Base-by-base conservation (phyloP, 23 tunicate species). In the Ciona savignyi region DNA sequence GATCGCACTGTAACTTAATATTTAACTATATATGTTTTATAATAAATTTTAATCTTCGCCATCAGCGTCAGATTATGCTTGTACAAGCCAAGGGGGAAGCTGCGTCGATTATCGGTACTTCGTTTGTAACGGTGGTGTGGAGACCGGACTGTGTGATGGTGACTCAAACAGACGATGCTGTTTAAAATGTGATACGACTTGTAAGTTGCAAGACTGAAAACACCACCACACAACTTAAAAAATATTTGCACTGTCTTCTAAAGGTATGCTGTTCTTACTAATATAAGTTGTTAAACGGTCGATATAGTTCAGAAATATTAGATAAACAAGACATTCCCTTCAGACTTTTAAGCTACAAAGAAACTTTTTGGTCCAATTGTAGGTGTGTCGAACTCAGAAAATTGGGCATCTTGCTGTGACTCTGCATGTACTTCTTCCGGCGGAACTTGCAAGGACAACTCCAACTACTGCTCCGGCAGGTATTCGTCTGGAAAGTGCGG, bases 91-190 rank as follows among this genome's bases (percentile, higher is more conserved):
- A 71, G 92, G 92, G 21, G 97, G 97, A 3, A 60, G 78, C 9
- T 90, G 97, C 35, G 76, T 85, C 32, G 91, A 90, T 60, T 90
- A 86, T 86, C 51, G 86, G 71, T 69, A 90, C 71, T 90, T 85
- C 76, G 74, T 71, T 60, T 90, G 97, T 63, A 79, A 75, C 23
- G 97, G 83, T 2, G 97, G 97, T 29, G 82, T 78, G 0, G 91
- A 84, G 60, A 79, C 83, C 60, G 89, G 89, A 1, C 62, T 89
- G 9, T 89, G 96, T 67, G 70, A 70, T 60, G 96, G 96, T 4
- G 92, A 90, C 64, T 33, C 33, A 2, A 90, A 90, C 71, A 70
- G 76, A 49, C 62, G 81, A 66, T 90, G 97, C 76, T 90, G 97
- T 65, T 61, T 69, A 29, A 61, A 70, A 2, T 90, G 97, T 56